phyloP scores from a whole-genome alignment of 2,797 vertebrate species.

The Nyctalus aviator region DNA sequence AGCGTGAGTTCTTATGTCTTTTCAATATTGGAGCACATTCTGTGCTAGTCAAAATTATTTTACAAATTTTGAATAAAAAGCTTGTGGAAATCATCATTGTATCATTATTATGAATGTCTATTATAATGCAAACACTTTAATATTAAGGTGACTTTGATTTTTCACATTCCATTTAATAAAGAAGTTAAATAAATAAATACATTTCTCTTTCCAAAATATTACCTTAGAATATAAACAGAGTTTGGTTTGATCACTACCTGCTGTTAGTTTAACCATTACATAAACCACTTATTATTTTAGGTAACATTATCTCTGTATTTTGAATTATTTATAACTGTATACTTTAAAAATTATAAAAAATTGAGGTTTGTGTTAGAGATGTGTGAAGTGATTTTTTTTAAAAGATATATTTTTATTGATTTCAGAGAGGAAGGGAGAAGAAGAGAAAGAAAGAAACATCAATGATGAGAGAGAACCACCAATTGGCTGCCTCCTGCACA shows the following conservation, averaged over 20 bases:
- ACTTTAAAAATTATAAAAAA: slow-evolving; percentile 29
- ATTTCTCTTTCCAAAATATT: slow-evolving; percentile 6
- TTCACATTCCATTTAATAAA: slow-evolving; percentile 12
- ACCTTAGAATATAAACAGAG: neutral
- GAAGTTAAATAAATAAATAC: neutral
- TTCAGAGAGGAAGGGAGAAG: too few species aligned
- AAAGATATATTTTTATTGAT: too few species aligned
- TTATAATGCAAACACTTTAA: neutral
- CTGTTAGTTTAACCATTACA: neutral
- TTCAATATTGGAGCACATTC: neutral
- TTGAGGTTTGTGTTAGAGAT: neutral
- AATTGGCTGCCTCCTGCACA: too few species aligned
- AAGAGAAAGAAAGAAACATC: too few species aligned
- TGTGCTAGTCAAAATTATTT: neutral
- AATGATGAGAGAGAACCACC: too few species aligned
- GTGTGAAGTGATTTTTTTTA: neutral
- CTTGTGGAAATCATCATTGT: neutral
- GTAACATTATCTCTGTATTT: slow-evolving; percentile 10
- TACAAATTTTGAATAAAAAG: neutral
- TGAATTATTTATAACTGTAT: neutral
- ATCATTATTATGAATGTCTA: neutral
- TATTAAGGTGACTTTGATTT: slow-evolving; percentile 23
- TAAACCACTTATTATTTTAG: neutral
- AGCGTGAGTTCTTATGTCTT: neutral
- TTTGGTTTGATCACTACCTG: slow-evolving; percentile 3